Conservation (phyloP, 92 coral and sea anemone species). For the Metridium senile region DNA sequence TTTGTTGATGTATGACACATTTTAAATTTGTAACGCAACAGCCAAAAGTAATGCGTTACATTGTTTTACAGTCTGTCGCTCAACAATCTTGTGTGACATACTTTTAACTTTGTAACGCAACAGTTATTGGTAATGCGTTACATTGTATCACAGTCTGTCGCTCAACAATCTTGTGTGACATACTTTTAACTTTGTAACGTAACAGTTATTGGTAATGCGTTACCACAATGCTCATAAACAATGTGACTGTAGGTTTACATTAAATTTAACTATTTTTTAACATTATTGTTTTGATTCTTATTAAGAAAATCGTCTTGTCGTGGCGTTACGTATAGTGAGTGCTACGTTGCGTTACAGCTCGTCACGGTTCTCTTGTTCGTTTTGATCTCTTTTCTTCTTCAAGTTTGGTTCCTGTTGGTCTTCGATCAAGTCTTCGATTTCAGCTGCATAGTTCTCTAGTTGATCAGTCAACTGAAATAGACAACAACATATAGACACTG, state of each 20-base stretch:
- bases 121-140: background rate
- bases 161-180: no score
- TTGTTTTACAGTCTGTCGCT: background rate
- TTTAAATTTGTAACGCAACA: no score
- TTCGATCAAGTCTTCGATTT: constrained; percentile 69
- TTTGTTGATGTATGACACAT: no score
- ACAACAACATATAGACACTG: background rate
- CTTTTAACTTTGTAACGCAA: background rate
- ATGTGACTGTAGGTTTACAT: background rate
- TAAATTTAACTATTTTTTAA: background rate
- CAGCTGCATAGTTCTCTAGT: constrained; percentile 59
- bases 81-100: no score
- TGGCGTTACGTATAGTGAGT: no score
- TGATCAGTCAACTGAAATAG: constrained; percentile 15
- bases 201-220: background rate
- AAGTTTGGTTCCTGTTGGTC: constrained; percentile 56
- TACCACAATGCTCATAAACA: background rate
- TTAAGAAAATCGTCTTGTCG: background rate
- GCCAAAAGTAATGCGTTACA: background rate
- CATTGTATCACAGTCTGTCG: no score
- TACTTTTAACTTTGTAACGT: background rate
- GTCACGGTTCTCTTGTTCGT: constrained; percentile 23
- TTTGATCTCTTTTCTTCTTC: background rate
- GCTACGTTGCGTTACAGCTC: constrained; percentile 4
- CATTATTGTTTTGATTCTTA: background rate